Percentiles rank a stretch among this genome's conserved stretches.
Conservation (phyloP, 2,888 invertebrate species). For the Pemphredon lugubris region DNA sequence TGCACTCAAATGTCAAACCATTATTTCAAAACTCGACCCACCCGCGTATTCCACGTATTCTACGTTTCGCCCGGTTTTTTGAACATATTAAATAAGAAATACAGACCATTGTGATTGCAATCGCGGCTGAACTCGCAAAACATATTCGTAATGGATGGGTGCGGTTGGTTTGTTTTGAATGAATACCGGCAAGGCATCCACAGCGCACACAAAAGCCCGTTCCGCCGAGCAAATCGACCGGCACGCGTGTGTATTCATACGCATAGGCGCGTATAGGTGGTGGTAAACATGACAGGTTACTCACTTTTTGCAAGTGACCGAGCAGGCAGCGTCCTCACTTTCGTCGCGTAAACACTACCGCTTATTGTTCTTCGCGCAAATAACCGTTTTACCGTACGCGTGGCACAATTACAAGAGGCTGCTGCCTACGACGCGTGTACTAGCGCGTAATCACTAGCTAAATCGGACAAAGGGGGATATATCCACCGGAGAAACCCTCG, state of each 20-base stretch:
- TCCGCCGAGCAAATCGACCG: not conserved
- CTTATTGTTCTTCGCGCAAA: constrained; percentile 49
- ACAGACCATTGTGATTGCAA: no score
- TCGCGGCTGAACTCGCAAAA: constrained; percentile 21
- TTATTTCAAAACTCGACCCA: no score
- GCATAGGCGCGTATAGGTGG: constrained; percentile 11
- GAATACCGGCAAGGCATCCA: constrained; percentile 39
- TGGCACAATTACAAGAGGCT: constrained; percentile 54
- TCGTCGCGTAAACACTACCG: constrained; percentile 64
- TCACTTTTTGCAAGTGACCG: constrained; percentile 71
- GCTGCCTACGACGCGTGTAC: constrained; percentile 39
- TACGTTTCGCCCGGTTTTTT: no score
- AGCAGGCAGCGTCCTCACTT: constrained; percentile 63
- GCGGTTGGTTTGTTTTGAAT: constrained; percentile 56
- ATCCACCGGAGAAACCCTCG: constrained; percentile 20
- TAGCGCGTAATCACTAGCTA: constrained; percentile 54
- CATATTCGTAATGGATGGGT: constrained; percentile 42
- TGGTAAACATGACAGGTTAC: constrained; percentile 53
- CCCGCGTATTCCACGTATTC: no score
- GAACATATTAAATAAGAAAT: no score
- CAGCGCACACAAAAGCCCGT: not conserved
- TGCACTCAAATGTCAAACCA: no score
- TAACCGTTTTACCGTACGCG: constrained; percentile 46
- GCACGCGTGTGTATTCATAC: constrained; percentile 11
- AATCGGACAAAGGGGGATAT: constrained; percentile 44